Evolutionary conservation across 2,797 vertebrate species (phyloP).

Genomic region (Chrysocyon brachyurus): DNA sequence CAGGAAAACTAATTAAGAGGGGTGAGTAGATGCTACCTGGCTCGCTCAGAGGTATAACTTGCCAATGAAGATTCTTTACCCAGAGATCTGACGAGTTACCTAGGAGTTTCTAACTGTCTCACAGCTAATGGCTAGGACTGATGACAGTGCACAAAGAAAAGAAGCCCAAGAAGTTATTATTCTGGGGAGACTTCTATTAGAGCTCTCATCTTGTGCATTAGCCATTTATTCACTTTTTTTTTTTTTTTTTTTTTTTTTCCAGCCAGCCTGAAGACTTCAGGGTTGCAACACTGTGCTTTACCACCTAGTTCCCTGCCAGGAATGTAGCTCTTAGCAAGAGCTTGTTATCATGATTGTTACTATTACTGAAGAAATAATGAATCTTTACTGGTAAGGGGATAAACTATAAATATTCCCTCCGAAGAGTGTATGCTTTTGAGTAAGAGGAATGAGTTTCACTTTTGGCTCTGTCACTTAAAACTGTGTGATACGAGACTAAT

Average conservation of each 20-base stretch:
- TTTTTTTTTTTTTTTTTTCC: neutral
- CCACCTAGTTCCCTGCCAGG: neutral
- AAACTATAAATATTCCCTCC: neutral
- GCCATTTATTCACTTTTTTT: neutral
- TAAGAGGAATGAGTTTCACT: neutral
- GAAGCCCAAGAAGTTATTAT: neutral
- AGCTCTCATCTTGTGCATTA: neutral
- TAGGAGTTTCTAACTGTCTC: neutral
- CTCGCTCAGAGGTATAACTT: neutral
- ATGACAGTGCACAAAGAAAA: neutral
- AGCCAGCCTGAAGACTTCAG: neutral
- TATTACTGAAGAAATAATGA: neutral
- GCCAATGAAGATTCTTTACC: neutral
- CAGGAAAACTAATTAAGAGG: slow-evolving; percentile 65
- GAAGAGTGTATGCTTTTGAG: neutral
- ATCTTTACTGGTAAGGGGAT: neutral
- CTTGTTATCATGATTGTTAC: neutral
- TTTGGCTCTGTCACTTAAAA: neutral
- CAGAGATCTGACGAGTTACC: neutral
- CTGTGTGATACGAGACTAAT: neutral
- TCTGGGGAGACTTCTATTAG: neutral
- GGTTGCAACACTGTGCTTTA: neutral
- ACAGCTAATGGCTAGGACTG: neutral
- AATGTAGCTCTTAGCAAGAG: neutral
- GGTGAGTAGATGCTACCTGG: neutral